These are phyloP conservation scores for Daubentonia madagascariensis DNA, from an alignment of 2,113 vertebrate species.

Conservation along the genomic window DNA sequence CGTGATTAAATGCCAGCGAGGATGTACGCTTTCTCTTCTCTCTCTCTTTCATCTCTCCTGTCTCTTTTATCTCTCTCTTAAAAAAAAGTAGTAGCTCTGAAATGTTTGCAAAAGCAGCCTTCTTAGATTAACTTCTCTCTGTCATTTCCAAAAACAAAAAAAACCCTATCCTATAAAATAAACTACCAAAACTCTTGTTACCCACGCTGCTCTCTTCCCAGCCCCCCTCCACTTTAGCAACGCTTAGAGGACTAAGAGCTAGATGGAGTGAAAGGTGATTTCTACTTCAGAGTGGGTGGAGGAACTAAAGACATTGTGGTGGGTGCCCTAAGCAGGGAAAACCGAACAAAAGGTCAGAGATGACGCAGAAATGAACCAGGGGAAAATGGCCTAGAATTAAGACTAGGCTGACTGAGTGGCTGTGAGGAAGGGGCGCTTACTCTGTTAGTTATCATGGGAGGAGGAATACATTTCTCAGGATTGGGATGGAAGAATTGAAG, in stretches of 20 bases:
- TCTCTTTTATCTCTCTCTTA: too few species aligned
- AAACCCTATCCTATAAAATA: not conserved
- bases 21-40: not conserved
- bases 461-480: not conserved
- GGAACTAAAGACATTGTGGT: not conserved
- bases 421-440: not conserved
- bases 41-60: not conserved
- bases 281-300: not conserved
- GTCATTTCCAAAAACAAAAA: not conserved
- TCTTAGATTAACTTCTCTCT: not conserved
- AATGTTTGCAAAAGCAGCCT: not conserved
- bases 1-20: not conserved
- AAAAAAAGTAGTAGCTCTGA: not conserved
- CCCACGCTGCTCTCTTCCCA: not conserved
- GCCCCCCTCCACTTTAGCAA: not conserved
- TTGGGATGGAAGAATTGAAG: not conserved
- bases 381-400: not conserved
- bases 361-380: not conserved
- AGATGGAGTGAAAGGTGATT: not conserved
- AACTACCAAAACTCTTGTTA: not conserved
- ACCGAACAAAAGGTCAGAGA: not conserved
- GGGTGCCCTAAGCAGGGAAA: not conserved
- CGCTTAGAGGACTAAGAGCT: not conserved
- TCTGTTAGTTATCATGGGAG: not conserved
- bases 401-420: not conserved